Evolutionary conservation across 2,113 vertebrate genomes (phyloP).

Genomic region (Lichenostomus cassidix): DNA sequence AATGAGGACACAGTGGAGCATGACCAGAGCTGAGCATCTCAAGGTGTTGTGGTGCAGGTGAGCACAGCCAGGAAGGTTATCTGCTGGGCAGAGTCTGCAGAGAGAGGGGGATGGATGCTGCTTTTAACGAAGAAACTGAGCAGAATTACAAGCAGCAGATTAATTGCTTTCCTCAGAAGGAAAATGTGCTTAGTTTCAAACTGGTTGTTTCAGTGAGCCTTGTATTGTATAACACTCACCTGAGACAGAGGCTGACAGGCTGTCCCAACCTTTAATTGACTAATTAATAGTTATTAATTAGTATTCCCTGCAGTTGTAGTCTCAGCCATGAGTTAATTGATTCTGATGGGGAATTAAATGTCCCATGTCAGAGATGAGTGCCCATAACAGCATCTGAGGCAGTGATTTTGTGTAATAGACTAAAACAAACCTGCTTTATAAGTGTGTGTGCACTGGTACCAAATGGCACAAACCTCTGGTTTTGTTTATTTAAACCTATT

Average conservation of each 20-base stretch:
- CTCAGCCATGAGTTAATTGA: constrained; percentile 64
- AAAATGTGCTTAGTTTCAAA: constrained; percentile 53
- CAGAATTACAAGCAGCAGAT: constrained; percentile 50
- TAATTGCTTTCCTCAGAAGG: constrained; percentile 58
- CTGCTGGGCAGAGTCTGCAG: constrained; percentile 7
- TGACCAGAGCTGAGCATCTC: neutral
- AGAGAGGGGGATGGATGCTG: neutral
- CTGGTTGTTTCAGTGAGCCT: constrained; percentile 45
- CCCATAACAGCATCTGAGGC: constrained; percentile 50
- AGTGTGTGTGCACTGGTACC: neutral
- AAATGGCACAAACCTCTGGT: neutral
- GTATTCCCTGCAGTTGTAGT: constrained; percentile 56
- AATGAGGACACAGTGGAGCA: neutral
- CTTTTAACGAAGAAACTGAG: constrained; percentile 45
- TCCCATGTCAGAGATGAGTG: constrained; percentile 66
- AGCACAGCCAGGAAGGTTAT: neutral
- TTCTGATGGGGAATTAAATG: constrained; percentile 65
- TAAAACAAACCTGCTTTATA: constrained; percentile 12
- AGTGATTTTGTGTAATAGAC: constrained; percentile 57
- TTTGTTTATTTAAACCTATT: constrained; percentile 38
- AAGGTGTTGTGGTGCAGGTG: constrained; percentile 9
- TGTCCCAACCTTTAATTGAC: constrained; percentile 66
- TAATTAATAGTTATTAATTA: constrained; percentile 72
- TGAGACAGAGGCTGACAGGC: constrained; percentile 61
- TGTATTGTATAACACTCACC: constrained; percentile 53